Base-by-base conservation (phyloP, 2,888 invertebrate species). In the Cryptocephalus moraei region DNA sequence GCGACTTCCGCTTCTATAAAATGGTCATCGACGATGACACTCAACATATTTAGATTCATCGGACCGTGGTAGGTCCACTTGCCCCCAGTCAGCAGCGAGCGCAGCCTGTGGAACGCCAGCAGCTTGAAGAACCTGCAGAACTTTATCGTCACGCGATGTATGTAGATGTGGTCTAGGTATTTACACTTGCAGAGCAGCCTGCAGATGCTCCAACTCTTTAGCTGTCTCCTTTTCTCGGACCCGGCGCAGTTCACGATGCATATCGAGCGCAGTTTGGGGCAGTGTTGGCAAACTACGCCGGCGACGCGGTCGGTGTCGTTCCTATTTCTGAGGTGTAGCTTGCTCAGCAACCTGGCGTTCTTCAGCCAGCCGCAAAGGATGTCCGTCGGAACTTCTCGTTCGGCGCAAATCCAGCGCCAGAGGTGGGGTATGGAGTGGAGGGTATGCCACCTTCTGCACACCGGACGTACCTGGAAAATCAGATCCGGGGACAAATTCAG, bases 391-490 rank as follows among this genome's bases (percentile, higher is more conserved):
- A 59, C 45, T 32, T 50, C 38, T 12, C 49, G 46, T 32, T 54
- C 46, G 22, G 48, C 59, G 22, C 51, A 46, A 34, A 60, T 57
- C 33, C 39, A 52, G 43, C 45, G 57, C 60, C 60, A 60, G 39
- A 59, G 50, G 8, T 52, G 46, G 1, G 60, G 56, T 11, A 55
- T 49, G 8, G 49, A 49, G 1, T 52, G 47, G 10, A 57, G 46
- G 11, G 47, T 3, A 36, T 52, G 51, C 60, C 60, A 60, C 32
- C 57, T 50, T 47, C 52, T 57, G 33, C 59, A 59, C 11, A 60
- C 59, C 11, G 50, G 45, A n/a, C n/a, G n/a, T n/a, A n/a, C n/a
- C n/a, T n/a, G n/a, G n/a, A n/a, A n/a, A n/a, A n/a, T n/a, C n/a
- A n/a, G n/a, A n/a, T n/a, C n/a, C n/a, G n/a, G n/a, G n/a, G n/a